A percentile compares a stretch with the other conserved stretches of the same genome.
Evolutionary conservation across 1,140 invertebrate genomes (phyloP).

Genomic region (Heliconius himera): DNA sequence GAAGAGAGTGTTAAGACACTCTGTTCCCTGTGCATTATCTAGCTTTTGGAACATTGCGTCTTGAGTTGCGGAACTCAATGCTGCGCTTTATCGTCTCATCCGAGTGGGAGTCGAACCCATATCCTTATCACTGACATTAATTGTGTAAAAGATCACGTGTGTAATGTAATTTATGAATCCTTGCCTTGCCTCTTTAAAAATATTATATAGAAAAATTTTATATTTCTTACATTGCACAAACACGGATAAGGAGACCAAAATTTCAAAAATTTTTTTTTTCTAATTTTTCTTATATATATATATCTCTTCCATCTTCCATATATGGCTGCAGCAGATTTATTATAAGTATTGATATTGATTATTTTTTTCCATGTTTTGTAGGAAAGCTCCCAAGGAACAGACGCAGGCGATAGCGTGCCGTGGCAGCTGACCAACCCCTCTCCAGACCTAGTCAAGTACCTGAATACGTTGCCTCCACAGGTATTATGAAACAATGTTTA

Average conservation of each 20-base stretch:
- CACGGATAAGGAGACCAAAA: no score
- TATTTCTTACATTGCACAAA: no score
- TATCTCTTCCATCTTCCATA: no score
- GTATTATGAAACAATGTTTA: slow-evolving; percentile 35
- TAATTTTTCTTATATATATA: no score
- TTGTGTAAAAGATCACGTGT: no score
- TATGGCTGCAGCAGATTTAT: background rate
- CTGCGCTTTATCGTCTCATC: background rate
- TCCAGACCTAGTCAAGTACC: slow-evolving; percentile 64
- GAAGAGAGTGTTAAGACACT: background rate
- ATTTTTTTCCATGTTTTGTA: slow-evolving; percentile 27
- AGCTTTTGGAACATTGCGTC: no score
- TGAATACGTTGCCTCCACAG: slow-evolving; percentile 63
- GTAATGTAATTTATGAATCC: no score
- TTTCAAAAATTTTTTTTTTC: no score
- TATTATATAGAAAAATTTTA: no score
- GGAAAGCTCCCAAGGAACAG: slow-evolving; percentile 68
- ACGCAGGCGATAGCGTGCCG: slow-evolving; percentile 49
- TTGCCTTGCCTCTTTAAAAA: no score
- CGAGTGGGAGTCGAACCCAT: background rate
- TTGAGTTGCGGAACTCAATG: background rate
- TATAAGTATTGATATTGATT: background rate
- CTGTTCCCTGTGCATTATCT: background rate
- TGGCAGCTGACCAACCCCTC: slow-evolving; percentile 53
- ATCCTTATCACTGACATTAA: background rate